Conservation (phyloP, 2,797 vertebrate species). For the Tinamus major region DNA sequence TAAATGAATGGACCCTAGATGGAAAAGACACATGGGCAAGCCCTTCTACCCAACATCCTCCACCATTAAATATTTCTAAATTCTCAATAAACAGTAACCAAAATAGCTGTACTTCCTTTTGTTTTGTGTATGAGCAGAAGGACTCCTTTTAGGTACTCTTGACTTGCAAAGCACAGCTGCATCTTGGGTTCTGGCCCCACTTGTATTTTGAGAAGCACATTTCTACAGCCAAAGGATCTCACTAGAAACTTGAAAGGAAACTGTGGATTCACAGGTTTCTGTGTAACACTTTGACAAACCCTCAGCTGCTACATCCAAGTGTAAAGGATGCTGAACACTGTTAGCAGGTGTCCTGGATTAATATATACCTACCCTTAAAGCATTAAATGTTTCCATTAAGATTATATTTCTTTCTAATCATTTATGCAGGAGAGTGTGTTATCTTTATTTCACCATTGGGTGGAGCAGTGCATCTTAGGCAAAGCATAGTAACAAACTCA, state of each 20-base stretch:
- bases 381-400: not conserved
- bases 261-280: not conserved
- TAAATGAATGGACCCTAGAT: not conserved
- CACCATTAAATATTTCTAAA: not conserved
- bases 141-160: not conserved
- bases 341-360: not conserved
- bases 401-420: not conserved
- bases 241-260: not conserved
- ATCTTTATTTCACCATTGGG: not conserved
- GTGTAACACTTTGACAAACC: not conserved
- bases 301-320: not conserved
- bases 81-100: not conserved
- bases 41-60: not conserved
- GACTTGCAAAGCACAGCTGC: not conserved
- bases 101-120: not conserved
- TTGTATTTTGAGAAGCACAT: not conserved
- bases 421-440: fast-evolving
- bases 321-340: not conserved
- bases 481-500: not conserved
- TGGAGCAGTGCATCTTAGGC: conserved; percentile 10
- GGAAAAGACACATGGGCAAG: not conserved
- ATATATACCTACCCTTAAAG: not conserved
- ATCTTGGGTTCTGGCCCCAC: not conserved
- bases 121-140: not conserved
- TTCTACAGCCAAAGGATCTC: not conserved